These are phyloP conservation scores for Hemiscyllium ocellatum DNA, from an alignment of 2,113 vertebrate species.

Conservation along the genomic window DNA sequence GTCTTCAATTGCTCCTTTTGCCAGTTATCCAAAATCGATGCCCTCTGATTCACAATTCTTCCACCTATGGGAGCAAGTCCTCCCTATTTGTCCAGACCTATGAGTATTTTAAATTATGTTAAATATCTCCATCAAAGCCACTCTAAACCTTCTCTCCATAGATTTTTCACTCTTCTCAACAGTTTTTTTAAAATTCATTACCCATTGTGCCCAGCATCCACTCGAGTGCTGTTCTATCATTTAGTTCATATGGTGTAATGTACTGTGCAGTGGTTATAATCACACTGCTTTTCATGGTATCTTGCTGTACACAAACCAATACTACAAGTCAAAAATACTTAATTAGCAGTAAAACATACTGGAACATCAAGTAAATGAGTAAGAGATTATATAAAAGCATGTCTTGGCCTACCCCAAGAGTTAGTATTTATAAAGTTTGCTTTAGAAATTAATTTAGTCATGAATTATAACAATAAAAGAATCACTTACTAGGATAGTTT, in stretches of 20 bases:
- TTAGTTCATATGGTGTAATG: neutral
- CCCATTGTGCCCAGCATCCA: neutral
- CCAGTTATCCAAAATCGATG: too few species aligned
- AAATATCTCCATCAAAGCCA: too few species aligned
- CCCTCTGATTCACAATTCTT: too few species aligned
- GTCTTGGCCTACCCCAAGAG: neutral
- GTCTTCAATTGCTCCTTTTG: too few species aligned
- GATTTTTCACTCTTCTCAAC: neutral
- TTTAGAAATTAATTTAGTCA: neutral
- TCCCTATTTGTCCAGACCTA: too few species aligned
- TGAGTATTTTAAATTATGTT: too few species aligned
- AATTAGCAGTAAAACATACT: neutral
- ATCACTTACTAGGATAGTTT: constrained; percentile 74
- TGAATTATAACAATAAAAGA: constrained; percentile 15
- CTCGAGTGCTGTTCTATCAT: neutral
- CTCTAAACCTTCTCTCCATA: too few species aligned
- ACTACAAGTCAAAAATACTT: neutral
- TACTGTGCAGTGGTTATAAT: neutral
- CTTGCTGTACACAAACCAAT: neutral
- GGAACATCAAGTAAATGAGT: too few species aligned
- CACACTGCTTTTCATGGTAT: neutral
- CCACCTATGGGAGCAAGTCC: too few species aligned
- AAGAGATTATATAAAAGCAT: neutral
- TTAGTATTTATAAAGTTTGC: neutral
- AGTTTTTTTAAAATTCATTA: neutral